Evolutionary conservation across 1,140 invertebrate genomes (phyloP), one percentile per base, ranked within the genome.

Genomic region (Scylla paramamosain): DNA sequence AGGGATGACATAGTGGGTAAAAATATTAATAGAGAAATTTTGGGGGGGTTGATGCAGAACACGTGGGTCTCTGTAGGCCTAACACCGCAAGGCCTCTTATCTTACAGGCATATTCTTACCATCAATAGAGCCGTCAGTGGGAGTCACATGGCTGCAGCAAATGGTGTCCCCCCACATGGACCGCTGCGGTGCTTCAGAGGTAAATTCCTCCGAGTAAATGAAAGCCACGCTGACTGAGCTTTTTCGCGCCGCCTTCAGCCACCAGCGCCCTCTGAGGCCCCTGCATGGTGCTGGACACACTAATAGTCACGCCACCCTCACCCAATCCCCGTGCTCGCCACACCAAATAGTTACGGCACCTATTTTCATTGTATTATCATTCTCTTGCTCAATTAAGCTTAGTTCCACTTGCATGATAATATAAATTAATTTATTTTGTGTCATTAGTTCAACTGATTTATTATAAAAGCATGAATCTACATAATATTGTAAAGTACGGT

Each of bases 201-300:
- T 4, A 83, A 94, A 91, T 93, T 93, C 92, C 95, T 89, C n/a
- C 29, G 91, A 84, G 48, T 39, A 92, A 95, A 94, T 94, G 93
- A 94, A 96, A 96, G 95, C 95, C 95, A 96, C 95, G 95, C 95
- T 96, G 93, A 92, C 90, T 91, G 95, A 91, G 95, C 86, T 92
- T 93, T 96, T 96, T 96, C 82, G 95, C 95, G 95, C 95, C 95
- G 52, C 52, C 52, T 59, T 59, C 52, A 59, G 52, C 52, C 52
- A 59, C 52, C 48, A 91, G 89, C 89, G 89, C 89, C 89, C 48
- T 91, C 89, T 91, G 88, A 48, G 88, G 45, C 45, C 88, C n/a
- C n/a, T 25, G 39, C 48, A n/a, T 7, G 12, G 39, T n/a, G 45
- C 88, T 46, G 2, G 48, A 14, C 89, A 91, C 25, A 91, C 10